Evolutionary conservation across 2,797 vertebrate species (phyloP).

Genomic region (Ptychobarbus kaznakovi): DNA sequence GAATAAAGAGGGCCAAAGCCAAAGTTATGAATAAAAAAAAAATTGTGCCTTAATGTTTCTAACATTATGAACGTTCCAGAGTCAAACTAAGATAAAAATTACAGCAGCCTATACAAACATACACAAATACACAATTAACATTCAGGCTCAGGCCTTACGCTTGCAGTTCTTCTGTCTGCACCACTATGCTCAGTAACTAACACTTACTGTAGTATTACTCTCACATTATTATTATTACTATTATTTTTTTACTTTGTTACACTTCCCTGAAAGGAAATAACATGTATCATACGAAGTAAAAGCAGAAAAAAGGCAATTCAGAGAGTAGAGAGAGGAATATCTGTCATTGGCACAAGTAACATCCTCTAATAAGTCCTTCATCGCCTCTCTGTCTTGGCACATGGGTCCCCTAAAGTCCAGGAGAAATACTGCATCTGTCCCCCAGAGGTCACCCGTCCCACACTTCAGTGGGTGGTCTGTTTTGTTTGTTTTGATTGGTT

Average conservation of each 20-base stretch:
- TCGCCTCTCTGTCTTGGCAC: slow-evolving; percentile 75
- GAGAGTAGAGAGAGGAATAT: slow-evolving; percentile 71
- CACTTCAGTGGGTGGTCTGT: slow-evolving; percentile 61
- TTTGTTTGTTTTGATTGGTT: slow-evolving; percentile 52
- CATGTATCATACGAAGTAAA: slow-evolving; percentile 73
- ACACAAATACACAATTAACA: slow-evolving; percentile 75
- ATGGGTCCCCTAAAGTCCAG: slow-evolving; percentile 69
- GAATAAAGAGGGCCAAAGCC: slow-evolving; percentile 71
- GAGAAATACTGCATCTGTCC: slow-evolving; percentile 79
- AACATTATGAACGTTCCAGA: slow-evolving; percentile 73
- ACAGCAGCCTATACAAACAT: slow-evolving; percentile 77
- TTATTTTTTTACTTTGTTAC: slow-evolving; percentile 71
- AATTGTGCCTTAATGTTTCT: slow-evolving; percentile 80
- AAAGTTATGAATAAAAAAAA: slow-evolving; percentile 71
- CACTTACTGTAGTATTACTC: slow-evolving; percentile 70
- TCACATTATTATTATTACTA: slow-evolving; percentile 72
- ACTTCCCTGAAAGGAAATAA: slow-evolving; percentile 75
- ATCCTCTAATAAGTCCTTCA: slow-evolving; percentile 67
- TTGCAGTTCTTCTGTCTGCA: slow-evolving; percentile 51
- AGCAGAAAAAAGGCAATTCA: slow-evolving; percentile 76
- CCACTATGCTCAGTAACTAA: slow-evolving; percentile 65
- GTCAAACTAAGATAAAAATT: slow-evolving; percentile 71
- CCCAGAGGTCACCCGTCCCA: slow-evolving; percentile 55
- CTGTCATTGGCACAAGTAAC: slow-evolving; percentile 66
- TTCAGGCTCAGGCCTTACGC: slow-evolving; percentile 70